Evolutionary conservation across 2,113 vertebrate species (phyloP), one percentile per base, ranked within the genome.

Genomic region (Lasiurus cinereus): DNA sequence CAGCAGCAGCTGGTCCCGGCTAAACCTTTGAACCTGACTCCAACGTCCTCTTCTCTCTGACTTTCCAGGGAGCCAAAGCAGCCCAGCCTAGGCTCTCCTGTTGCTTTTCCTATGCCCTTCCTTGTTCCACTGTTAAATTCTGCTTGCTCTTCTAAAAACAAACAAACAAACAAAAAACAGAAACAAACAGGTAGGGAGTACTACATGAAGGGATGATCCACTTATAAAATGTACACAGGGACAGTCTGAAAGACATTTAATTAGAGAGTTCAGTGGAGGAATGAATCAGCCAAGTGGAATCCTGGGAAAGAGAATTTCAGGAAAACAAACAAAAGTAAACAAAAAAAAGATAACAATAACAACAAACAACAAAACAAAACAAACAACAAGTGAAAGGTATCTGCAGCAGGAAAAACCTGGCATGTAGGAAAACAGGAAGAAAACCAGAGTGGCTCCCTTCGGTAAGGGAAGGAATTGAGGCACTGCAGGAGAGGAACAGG

Each of bases 401-500:
- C 21, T 12, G 43, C 27, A 7, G 11, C 54, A 36, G 56, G 22
- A n/a, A 90, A 83, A 72, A 2, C 4, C 9, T 69, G 59, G 13
- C 12, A 31, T 33, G 9, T 27, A 31, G 39, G 50, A 31, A 69
- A 56, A 29, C 29, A 84, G 56, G 73, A 80, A 52, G n/a, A 46
- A 88, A 72, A 11, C 4, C 24, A 19, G 4, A 8, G 13, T 15
- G 88, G 15, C 4, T 8, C 29, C 8, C 22, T 7, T 8, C 59
- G 33, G 39, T 13, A 36, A 78, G 11, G 22, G 4, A 3, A 14
- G 15, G 10, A 29, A 52, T 6, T 6, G 4, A 15, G 10, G 0
- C 0, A 0, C 46, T 18, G 0, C 46, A 31, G 29, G 27, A 76
- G 5, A 7, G 1, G 4, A 56, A 22, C n/a, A 78, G 33, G 46